Evolutionary conservation across 2,113 vertebrate species (phyloP), one percentile per base, ranked within the genome.

Genomic region (Syrrhaptes paradoxus): DNA sequence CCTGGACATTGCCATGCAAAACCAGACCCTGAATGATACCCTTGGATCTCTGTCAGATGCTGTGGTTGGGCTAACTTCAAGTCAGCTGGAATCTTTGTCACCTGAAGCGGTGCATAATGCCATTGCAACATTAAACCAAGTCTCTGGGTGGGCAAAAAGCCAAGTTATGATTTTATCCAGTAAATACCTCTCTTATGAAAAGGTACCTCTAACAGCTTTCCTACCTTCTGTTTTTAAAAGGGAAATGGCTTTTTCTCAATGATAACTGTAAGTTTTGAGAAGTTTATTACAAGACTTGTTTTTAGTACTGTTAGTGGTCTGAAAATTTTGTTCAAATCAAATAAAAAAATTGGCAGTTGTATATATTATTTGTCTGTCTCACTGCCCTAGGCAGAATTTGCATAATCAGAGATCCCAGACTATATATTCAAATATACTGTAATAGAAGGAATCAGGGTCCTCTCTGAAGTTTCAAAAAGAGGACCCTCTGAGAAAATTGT

Each of bases 31-130:
- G 95, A 98, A 98, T 5, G 98, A 98, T 84, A 96, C 94, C 18
- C 96, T 98, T 72, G 98, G 98, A 68, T 98, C 98, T 41, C 90
- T 98, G 80, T 98, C 98, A 0, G 98, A 98, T 49, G 98, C 98
- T 0, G 97, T 98, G 2, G 97, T 98, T 75, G 98, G 98, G 34
- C 86, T 98, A 91, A 98, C 97, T 19, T 91, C 93, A 83, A 76
- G 83, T 52, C 98, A 98, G 85, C 97, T 98, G 94, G 97, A 98
- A 29, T 98, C 98, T 28, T 96, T 98, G 49, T 98, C 98, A 22
- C 96, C 98, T 3, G 93, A 98, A 87, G 98, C 98, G 0, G 98
- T 98, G 76, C 98, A 97, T 6, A 63, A 77, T 1, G 98, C 98
- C 54, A 97, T 98, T 88, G 87, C 96, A 9, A 98, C 98, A 20